Evolutionary conservation across 2,888 invertebrate genomes (phyloP).

Genomic region (Andrena camellia): DNA sequence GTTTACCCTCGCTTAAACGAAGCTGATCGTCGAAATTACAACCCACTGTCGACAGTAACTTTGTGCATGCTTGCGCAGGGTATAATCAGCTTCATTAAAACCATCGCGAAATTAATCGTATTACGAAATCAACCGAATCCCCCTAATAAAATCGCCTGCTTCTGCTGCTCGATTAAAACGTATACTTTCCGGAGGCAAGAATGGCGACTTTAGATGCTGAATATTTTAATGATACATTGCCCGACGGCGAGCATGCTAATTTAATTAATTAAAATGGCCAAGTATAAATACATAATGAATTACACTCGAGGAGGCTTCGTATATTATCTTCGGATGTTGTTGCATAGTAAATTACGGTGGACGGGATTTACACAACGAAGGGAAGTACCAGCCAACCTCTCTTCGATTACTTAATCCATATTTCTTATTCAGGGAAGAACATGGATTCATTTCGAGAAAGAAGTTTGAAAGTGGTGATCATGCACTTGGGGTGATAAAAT

Average conservation of each 20-base stretch:
- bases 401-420: no score
- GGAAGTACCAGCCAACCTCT: no score
- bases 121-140: background rate
- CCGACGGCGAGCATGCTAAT: background rate
- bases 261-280: background rate
- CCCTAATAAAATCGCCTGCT: background rate
- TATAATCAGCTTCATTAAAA: constrained; percentile 8
- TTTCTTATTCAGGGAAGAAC: no score
- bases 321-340: no score
- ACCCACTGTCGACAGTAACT: background rate
- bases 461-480: no score
- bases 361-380: no score
- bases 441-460: no score
- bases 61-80: background rate
- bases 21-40: background rate
- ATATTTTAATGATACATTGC: constrained; percentile 3
- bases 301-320: no score
- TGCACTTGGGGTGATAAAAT: no score
- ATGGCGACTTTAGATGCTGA: background rate
- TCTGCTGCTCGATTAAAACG: background rate
- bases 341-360: no score
- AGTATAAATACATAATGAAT: background rate
- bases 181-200: background rate
- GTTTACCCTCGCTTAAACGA: background rate
- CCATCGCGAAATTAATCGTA: constrained; percentile 5